A percentile compares a stretch with the other conserved stretches of the same genome.
These are phyloP conservation scores for Morone saxatilis DNA, from an alignment of 2,113 vertebrate species.

Conservation along the genomic window DNA sequence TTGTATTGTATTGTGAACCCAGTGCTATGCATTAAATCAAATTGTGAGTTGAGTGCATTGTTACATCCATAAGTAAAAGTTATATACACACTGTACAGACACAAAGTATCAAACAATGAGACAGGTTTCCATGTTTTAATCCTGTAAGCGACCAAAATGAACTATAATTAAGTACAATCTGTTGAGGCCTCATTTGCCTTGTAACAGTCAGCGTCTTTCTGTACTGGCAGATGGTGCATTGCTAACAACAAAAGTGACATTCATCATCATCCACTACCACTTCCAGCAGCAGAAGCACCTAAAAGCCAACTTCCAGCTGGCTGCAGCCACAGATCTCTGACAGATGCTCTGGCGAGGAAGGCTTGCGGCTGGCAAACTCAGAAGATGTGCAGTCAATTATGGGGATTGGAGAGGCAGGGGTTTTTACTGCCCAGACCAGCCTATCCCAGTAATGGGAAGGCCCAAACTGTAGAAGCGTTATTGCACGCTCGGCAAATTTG, in stretches of 20 bases:
- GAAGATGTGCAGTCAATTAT: constrained; percentile 78
- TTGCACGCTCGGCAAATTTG: constrained; percentile 79
- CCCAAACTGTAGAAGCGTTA: constrained; percentile 70
- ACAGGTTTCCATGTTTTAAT: not conserved
- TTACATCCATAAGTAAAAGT: too few relatives aligned
- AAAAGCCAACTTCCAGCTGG: constrained; percentile 58
- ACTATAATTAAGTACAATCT: constrained; percentile 13
- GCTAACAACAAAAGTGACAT: constrained; percentile 48
- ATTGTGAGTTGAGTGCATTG: too few relatives aligned
- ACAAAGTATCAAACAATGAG: not conserved
- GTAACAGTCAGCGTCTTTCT: constrained; percentile 40
- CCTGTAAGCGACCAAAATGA: not conserved
- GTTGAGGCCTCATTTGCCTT: constrained; percentile 17
- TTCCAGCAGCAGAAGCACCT: constrained; percentile 46
- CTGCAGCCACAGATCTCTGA: constrained; percentile 58
- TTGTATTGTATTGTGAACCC: too few relatives aligned
- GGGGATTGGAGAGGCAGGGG: constrained; percentile 71
- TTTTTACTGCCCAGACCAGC: constrained; percentile 75
- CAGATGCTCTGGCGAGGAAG: constrained; percentile 60
- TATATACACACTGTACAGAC: too few relatives aligned
- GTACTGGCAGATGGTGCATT: constrained; percentile 13
- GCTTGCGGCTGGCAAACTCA: constrained; percentile 62
- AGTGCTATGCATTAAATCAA: too few relatives aligned
- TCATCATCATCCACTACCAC: constrained; percentile 51
- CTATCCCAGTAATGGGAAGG: constrained; percentile 75